These are phyloP conservation scores for Grallaria varia DNA, from an alignment of 2,113 vertebrate species.

Conservation along the genomic window DNA sequence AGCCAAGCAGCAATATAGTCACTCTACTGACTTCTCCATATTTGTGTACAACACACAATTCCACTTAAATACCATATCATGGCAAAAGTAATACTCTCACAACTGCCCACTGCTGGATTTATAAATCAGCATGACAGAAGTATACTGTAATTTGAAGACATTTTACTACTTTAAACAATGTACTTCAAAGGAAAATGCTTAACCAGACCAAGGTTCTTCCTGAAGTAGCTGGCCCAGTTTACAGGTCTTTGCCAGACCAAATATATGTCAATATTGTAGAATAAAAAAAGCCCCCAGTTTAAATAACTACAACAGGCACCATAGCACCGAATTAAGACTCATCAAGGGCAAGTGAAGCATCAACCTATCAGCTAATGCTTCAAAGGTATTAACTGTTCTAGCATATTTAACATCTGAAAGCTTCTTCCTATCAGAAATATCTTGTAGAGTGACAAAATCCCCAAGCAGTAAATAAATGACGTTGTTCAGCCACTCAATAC, in stretches of 20 bases:
- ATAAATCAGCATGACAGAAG: background rate
- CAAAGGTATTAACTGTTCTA: background rate
- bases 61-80: background rate
- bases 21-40: background rate
- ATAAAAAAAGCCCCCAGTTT: background rate
- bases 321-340: background rate
- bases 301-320: background rate
- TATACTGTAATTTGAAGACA: background rate
- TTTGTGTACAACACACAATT: background rate
- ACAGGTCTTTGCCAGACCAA: background rate
- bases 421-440: background rate
- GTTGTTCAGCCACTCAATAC: background rate
- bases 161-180: background rate
- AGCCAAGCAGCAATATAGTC: background rate
- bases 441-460: background rate
- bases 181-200: background rate
- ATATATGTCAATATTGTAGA: background rate
- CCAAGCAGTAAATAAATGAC: background rate
- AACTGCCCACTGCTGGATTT: background rate
- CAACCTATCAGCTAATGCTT: background rate
- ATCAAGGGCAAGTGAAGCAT: background rate
- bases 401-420: background rate
- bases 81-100: background rate
- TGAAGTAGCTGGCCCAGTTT: background rate
- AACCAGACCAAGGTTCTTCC: background rate